Conservation (phyloP, 2,113 vertebrate genomes). For the Pteropus alecto region DNA sequence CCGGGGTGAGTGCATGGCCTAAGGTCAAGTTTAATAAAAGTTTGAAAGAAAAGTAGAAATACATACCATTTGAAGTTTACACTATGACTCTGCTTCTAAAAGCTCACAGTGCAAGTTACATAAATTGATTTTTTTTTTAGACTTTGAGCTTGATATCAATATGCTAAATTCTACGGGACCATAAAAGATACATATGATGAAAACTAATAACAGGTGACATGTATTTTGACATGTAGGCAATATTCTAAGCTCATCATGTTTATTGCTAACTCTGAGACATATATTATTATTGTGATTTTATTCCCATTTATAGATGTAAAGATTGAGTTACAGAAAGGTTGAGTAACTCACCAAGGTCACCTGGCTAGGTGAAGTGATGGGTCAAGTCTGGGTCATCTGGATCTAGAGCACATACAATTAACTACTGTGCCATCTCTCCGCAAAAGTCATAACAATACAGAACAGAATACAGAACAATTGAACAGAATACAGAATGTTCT, state of each 20-base stretch:
- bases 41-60: background rate
- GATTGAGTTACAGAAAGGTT: background rate
- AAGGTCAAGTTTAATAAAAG: background rate
- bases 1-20: accelerated
- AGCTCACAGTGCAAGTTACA: background rate
- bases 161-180: background rate
- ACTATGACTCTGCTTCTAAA: background rate
- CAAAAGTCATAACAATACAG: background rate
- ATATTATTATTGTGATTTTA: background rate
- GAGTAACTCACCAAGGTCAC: background rate
- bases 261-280: background rate
- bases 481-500: background rate
- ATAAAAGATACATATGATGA: background rate
- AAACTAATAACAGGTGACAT: background rate
- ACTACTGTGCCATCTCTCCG: background rate
- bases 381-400: background rate
- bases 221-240: background rate
- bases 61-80: background rate
- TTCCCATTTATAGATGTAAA: background rate
- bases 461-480: background rate
- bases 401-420: background rate
- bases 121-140: background rate
- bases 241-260: background rate
- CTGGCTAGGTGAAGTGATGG: background rate
- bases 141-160: background rate